A percentile compares a stretch with the other conserved stretches of the same genome.
These are phyloP conservation scores for Paracentrotus lividus DNA, from an alignment of 53 echinoderm and acorn worm genomes.

Conservation along the genomic window DNA sequence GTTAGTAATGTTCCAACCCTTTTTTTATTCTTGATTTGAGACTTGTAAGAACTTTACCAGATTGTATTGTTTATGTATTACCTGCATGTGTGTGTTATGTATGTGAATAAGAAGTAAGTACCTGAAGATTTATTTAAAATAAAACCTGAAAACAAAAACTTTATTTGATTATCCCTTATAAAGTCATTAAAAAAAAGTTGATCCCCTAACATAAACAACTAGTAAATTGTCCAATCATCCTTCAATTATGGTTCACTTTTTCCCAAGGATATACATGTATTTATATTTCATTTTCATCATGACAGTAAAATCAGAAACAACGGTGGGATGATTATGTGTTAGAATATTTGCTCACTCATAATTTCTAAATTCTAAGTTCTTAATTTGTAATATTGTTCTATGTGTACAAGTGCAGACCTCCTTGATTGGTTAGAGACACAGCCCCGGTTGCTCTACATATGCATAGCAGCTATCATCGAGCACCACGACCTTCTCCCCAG, in stretches of 20 bases:
- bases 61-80: too few relatives aligned
- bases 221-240: background rate
- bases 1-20: constrained; percentile 61
- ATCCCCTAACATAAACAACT: too few relatives aligned
- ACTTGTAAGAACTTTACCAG: background rate
- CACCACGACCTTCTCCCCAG: constrained; percentile 91
- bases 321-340: background rate
- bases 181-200: too few relatives aligned
- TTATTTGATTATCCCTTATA: too few relatives aligned
- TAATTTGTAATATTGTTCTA: too few relatives aligned
- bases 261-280: background rate
- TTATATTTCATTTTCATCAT: too few relatives aligned
- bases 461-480: constrained; percentile 89
- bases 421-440: constrained; percentile 98
- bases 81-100: background rate
- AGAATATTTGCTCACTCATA: background rate
- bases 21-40: background rate
- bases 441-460: constrained; percentile 92
- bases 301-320: background rate
- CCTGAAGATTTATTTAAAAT: background rate
- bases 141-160: too few relatives aligned
- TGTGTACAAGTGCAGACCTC: constrained; percentile 84
- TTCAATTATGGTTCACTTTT: background rate
- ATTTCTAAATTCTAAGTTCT: background rate
- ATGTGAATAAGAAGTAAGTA: background rate